These are phyloP conservation scores for Lochmaea capreae DNA, from an alignment of 2,888 invertebrate species.

Conservation along the genomic window DNA sequence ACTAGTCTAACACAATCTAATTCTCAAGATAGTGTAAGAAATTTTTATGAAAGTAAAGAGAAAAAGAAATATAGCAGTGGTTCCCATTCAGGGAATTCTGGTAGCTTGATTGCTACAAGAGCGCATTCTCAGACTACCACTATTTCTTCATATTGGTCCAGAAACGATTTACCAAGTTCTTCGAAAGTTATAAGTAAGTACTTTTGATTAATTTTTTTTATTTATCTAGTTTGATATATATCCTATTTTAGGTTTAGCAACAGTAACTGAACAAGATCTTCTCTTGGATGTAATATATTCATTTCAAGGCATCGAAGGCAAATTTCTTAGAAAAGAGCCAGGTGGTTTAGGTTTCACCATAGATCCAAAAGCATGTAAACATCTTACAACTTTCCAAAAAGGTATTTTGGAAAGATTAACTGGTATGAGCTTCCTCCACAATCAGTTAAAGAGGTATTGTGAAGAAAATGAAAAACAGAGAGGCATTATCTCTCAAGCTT, in stretches of 20 bases:
- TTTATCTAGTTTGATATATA: not conserved
- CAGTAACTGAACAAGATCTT: constrained; percentile 61
- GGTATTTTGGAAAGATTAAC: constrained; percentile 79
- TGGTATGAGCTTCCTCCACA: constrained; percentile 85
- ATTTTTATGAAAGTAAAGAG: constrained; percentile 51
- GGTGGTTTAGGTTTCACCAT: constrained; percentile 72
- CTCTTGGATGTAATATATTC: constrained; percentile 68
- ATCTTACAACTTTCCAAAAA: constrained; percentile 69
- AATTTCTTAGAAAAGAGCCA: constrained; percentile 76
- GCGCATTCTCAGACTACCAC: constrained; percentile 52
- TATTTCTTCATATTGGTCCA: constrained; percentile 55
- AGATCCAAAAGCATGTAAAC: constrained; percentile 69
- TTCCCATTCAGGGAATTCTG: constrained; percentile 31
- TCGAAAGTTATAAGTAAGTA: constrained; percentile 50
- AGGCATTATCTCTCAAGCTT: constrained; percentile 86
- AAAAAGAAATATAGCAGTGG: constrained; percentile 43
- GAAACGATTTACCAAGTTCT: constrained; percentile 55
- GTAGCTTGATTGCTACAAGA: constrained; percentile 35
- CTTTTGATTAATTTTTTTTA: not conserved
- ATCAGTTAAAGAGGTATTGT: constrained; percentile 82
- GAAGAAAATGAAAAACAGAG: constrained; percentile 75
- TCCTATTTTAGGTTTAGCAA: constrained; percentile 39
- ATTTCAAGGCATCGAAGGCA: constrained; percentile 90
- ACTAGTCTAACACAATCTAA: constrained; percentile 50
- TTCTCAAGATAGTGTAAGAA: constrained; percentile 56